Percentiles rank a stretch among this genome's conserved stretches.
These are phyloP conservation scores for Hydrotaea diabolus DNA, from an alignment of 2,888 invertebrate species.

Conservation along the genomic window DNA sequence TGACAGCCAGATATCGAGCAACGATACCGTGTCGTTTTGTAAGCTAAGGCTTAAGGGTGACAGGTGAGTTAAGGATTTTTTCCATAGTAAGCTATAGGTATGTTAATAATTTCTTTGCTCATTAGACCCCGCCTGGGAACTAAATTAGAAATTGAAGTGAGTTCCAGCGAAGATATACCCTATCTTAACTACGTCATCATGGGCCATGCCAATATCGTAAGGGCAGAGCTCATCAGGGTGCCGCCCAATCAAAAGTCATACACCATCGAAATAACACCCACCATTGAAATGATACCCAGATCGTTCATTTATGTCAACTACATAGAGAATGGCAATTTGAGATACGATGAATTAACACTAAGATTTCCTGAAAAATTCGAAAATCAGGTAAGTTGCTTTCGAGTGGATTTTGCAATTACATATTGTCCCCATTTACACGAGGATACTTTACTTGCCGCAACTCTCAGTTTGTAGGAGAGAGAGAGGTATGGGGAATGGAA, in stretches of 20 bases:
- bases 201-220: constrained; percentile 45
- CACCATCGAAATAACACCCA: constrained; percentile 14
- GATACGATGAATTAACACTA: constrained; percentile 9
- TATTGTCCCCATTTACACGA: no score
- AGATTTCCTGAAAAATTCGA: constrained; percentile 40
- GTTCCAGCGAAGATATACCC: constrained; percentile 31
- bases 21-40: constrained; percentile 41
- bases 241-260: constrained; percentile 32
- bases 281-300: constrained; percentile 47
- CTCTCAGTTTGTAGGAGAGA: no score
- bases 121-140: constrained; percentile 33
- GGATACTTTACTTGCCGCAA: no score
- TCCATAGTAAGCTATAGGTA: no score
- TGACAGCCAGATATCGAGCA: no score
- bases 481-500: no score
- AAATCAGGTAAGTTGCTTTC: constrained; percentile 58
- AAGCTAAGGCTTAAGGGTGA: constrained; percentile 8
- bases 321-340: background rate
- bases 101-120: background rate
- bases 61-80: background rate
- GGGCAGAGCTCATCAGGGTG: background rate
- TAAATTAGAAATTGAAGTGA: constrained; percentile 12
- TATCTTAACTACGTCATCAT: constrained; percentile 23
- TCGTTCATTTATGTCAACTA: constrained; percentile 42
- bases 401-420: no score